These are phyloP conservation scores for Ooceraea biroi DNA, from an alignment of 1,140 invertebrate species.

Conservation along the genomic window DNA sequence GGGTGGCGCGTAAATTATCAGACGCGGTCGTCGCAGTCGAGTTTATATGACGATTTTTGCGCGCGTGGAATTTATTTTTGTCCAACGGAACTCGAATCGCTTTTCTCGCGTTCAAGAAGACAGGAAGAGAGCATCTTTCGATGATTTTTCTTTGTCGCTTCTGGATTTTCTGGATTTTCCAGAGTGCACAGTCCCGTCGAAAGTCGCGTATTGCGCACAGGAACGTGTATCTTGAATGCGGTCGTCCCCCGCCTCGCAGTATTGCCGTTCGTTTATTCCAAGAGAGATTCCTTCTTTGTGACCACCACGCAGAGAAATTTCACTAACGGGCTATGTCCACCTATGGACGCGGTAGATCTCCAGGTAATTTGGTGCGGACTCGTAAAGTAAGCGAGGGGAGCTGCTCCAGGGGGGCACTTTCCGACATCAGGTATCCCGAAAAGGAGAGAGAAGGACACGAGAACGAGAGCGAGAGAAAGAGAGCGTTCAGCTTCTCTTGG, in stretches of 20 bases:
- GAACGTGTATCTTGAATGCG: too few species aligned
- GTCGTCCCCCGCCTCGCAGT: neutral
- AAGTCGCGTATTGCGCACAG: too few species aligned
- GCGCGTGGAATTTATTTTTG: slow-evolving; percentile 40
- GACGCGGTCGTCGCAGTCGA: slow-evolving; percentile 44
- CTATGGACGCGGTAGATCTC: neutral
- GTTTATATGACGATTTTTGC: slow-evolving; percentile 60
- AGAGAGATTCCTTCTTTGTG: neutral
- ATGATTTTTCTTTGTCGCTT: neutral
- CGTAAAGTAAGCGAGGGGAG: slow-evolving; percentile 6
- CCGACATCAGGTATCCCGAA: slow-evolving; percentile 35
- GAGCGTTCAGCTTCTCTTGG: slow-evolving; percentile 22
- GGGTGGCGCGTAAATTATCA: slow-evolving; percentile 71
- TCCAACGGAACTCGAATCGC: neutral
- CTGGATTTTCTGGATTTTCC: too few species aligned
- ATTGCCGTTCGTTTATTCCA: slow-evolving; percentile 4
- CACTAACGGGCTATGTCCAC: neutral
- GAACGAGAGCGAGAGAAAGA: neutral
- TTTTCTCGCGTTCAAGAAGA: neutral
- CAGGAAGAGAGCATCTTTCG: neutral
- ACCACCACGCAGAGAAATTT: neutral
- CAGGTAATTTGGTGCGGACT: slow-evolving; percentile 5
- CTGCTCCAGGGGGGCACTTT: neutral
- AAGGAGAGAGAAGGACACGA: too few species aligned
- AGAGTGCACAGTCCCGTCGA: too few species aligned